Base-by-base conservation (phyloP, 2,888 invertebrate genomes). In the Erebia epiphron region DNA sequence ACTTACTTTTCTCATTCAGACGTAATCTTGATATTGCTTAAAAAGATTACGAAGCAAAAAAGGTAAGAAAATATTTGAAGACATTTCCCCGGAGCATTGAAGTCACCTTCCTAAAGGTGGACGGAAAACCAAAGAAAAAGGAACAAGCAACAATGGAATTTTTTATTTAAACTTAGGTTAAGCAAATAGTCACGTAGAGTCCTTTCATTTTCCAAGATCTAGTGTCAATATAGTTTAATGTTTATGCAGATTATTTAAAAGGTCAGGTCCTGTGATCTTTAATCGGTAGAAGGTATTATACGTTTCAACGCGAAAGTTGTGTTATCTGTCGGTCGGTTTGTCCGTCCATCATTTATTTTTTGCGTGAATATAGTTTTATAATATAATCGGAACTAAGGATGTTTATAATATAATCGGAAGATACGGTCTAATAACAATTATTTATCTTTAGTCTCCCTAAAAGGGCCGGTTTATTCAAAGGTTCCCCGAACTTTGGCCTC, bases 41-140 rank as follows among this genome's bases (percentile, higher is more conserved):
- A 52, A 61, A 43, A 67, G 46, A 67, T 58, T 49, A 67, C 60
- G 63, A 69, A 65, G 66, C 56, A 86, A 84, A 86, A 85, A 83
- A 81, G 76, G 79, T 74, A 75, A 76, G 82, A 83, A 87, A 85
- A 86, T 87, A 88, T 88, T 85, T 86, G 85, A 79, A 79, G 69
- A 83, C 85, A 88, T 89, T 89, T 88, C 88, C 86, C 86, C 75
- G 66, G 88, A 84, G 89, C 81, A 85, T 87, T 84, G 83, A 81
- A 85, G 83, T 86, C 84, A 62, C 83, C 81, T 78, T 76, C 82
- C 85, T 84, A 84, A 87, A 89, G 89, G 88, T 88, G 87, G 85
- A 85, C 83, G 83, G 86, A 82, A 85, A 87, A 86, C 86, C 85
- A 82, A 86, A 85, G 83, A 83, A 78, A 82, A 86, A 85, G 83